Percentiles rank a stretch among this genome's conserved stretches.
Conservation (phyloP, 2,113 vertebrate species). For the Murina feae region DNA sequence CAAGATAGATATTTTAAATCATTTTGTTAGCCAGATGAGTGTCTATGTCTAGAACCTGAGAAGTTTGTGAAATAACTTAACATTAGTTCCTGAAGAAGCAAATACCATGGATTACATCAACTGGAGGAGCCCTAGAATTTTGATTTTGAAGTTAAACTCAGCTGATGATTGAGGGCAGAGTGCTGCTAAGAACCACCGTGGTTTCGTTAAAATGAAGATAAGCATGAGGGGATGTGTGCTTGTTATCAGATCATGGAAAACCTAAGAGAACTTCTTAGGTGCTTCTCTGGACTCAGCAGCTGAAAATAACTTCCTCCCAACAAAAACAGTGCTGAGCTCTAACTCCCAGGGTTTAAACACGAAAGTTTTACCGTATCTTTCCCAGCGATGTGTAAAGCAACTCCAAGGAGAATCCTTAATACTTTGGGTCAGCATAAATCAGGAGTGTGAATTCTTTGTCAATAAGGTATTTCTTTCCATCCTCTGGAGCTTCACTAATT, state of each 20-base stretch:
- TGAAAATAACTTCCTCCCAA: not conserved
- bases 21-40: not conserved
- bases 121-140: not conserved
- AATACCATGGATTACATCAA: not conserved
- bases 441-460: not conserved
- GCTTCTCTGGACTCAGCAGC: not conserved
- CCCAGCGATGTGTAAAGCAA: not conserved
- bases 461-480: conserved; percentile 42
- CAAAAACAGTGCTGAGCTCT: not conserved
- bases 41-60: not conserved
- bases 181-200: not conserved
- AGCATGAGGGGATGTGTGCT: not conserved
- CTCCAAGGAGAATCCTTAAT: not conserved
- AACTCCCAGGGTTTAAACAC: not conserved
- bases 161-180: not conserved
- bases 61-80: not conserved
- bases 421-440: not conserved
- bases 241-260: not conserved
- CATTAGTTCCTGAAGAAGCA: not conserved
- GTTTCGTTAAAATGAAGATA: not conserved
- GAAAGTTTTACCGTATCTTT: not conserved
- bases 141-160: not conserved
- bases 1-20: not conserved
- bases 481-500: conserved; percentile 48
- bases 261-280: not conserved